Base-by-base conservation (phyloP, 2,797 vertebrate species). In the Sitta carolinensis region DNA sequence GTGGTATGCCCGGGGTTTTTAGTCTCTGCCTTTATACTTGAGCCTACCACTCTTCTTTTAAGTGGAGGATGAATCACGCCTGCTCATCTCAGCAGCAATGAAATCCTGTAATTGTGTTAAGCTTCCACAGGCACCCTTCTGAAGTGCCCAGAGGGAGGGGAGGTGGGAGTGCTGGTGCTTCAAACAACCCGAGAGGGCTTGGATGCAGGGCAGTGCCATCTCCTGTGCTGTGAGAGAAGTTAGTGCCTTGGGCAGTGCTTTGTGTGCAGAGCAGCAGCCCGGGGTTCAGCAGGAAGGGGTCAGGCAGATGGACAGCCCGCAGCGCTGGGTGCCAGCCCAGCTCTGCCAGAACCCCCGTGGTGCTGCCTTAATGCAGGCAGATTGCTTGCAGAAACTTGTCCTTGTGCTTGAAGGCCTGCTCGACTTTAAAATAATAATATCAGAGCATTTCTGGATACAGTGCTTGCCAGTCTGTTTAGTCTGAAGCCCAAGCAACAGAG, bases 141-240 rank as follows among this genome's bases (percentile, higher is more conserved):
- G 30, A 82, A 90, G 94, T 81, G 80, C 88, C 84, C 73, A 64
- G 77, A 91, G 91, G 89, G 70, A 93, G 59, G 69, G 87, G 77
- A 94, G 93, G 67, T 70, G 55, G 76, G 73, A 72, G 30, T 61
- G 69, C 52, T 69, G 87, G 36, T 2, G 1, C 55, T 90, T 90
- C 63, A 68, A 82, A 82, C 61, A 48, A 16, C 40, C 9, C 2
- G 47, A 64, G 52, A 86, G n/a, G 40, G 57, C 83, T 67, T 64
- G 59, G 64, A 57, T 91, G 42, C 74, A 1, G 5, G 32, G 59
- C 66, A 11, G 22, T 68, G 74, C 70, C 91, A 74, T 54, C 54
- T 84, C 27, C 42, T 69, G 68, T 91, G 52, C 80, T 4, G 0
- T 34, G 19, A 29, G 38, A 88, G 79, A 84, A 95, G 61, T 79